Conservation (phyloP, 1,140 invertebrate genomes). For the Hirudo medicinalis region DNA sequence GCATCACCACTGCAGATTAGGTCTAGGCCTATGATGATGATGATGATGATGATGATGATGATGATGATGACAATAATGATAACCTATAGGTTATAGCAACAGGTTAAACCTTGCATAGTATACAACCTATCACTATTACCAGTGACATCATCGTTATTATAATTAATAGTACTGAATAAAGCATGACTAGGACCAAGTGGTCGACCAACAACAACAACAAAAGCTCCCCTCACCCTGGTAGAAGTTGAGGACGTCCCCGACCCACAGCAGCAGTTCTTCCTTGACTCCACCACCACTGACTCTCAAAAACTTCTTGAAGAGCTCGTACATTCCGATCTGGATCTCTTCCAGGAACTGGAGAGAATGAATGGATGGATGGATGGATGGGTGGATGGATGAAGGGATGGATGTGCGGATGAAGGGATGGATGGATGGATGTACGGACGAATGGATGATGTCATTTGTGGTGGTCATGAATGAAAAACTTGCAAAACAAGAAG, state of each 20-base stretch:
- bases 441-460: too few relatives aligned
- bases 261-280: neutral
- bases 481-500: slow-evolving; percentile 6
- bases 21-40: too few relatives aligned
- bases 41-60: too few relatives aligned
- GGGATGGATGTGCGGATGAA: slow-evolving; percentile 29
- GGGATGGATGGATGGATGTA: too few relatives aligned
- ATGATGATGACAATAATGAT: too few relatives aligned
- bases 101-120: neutral
- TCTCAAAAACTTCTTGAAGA: neutral
- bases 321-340: neutral
- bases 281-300: neutral
- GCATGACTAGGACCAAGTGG: neutral
- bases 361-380: neutral
- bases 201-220: neutral
- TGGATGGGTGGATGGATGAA: slow-evolving; percentile 1
- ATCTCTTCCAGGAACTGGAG: neutral
- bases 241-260: slow-evolving; percentile 18
- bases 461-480: neutral
- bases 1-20: too few relatives aligned
- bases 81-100: too few relatives aligned
- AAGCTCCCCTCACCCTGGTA: slow-evolving; percentile 21
- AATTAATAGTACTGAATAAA: neutral
- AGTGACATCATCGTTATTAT: neutral
- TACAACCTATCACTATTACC: neutral